phyloP scores from a whole-genome alignment of 1,140 invertebrate genomes.

The Tetragnatha versicolor region DNA sequence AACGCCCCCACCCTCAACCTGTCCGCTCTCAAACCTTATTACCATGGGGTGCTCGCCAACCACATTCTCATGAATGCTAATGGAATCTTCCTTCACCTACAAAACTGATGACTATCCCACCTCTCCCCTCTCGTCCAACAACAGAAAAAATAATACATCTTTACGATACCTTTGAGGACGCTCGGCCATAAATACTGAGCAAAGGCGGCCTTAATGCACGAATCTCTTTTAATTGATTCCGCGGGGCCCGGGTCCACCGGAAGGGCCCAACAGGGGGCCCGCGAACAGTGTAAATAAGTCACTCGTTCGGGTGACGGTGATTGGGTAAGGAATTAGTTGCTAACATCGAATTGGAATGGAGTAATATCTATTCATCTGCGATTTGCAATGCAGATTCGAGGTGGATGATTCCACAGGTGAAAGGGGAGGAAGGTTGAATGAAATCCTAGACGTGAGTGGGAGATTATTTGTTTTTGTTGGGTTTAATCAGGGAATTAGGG shows the following conservation, averaged over 20 bases:
- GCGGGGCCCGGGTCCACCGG: constrained; percentile 37
- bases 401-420: too few relatives aligned
- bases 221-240: constrained; percentile 36
- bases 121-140: not conserved
- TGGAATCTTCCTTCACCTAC: constrained; percentile 48
- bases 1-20: not conserved
- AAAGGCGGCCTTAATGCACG: constrained; percentile 9
- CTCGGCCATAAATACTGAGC: constrained; percentile 44
- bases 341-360: too few relatives aligned
- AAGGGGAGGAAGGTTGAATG: too few relatives aligned
- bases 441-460: too few relatives aligned
- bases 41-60: constrained; percentile 32
- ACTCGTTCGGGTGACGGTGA: constrained; percentile 9
- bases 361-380: too few relatives aligned
- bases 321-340: constrained; percentile 34
- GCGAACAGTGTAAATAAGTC: constrained; percentile 39
- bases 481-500: too few relatives aligned
- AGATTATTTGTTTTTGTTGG: too few relatives aligned
- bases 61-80: constrained; percentile 53
- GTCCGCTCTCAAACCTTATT: constrained; percentile 43
- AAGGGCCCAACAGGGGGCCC: constrained; percentile 26
- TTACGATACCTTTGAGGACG: constrained; percentile 48
- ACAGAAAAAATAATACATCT: not conserved
- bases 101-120: constrained; percentile 35
- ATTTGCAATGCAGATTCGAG: too few relatives aligned